phyloP scores from a whole-genome alignment of 2,888 invertebrate genomes.

The Spicauda simplicius region DNA sequence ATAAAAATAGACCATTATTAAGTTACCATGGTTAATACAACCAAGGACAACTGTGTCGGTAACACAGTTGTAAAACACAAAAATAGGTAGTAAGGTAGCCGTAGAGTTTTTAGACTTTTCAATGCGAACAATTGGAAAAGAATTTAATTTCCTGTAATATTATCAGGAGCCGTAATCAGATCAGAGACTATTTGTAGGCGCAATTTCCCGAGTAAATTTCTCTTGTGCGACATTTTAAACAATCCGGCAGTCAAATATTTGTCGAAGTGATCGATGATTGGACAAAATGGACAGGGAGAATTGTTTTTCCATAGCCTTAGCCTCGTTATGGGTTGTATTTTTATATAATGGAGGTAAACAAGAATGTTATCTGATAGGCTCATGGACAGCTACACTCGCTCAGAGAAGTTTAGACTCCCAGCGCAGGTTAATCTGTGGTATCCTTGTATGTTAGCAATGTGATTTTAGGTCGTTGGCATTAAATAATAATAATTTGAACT shows the following conservation, averaged over 20 bases:
- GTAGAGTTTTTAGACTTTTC: not conserved
- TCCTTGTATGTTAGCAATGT: too few relatives aligned
- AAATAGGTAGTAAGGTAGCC: too few relatives aligned
- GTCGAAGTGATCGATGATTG: slow-evolving; percentile 39
- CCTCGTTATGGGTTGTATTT: not conserved
- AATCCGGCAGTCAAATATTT: slow-evolving; percentile 41
- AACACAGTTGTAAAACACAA: too few relatives aligned
- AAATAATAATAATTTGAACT: too few relatives aligned
- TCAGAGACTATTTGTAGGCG: slow-evolving; percentile 40
- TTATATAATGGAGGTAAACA: not conserved
- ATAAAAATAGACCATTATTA: too few relatives aligned
- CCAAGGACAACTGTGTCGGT: too few relatives aligned
- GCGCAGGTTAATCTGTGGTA: too few relatives aligned
- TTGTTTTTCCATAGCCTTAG: slow-evolving; percentile 12
- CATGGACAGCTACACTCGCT: too few relatives aligned
- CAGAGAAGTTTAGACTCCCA: too few relatives aligned
- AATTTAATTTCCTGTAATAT: slow-evolving; percentile 32
- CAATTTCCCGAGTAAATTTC: slow-evolving; percentile 41
- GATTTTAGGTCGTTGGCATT: too few relatives aligned
- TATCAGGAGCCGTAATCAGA: slow-evolving; percentile 38
- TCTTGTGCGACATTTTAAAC: slow-evolving; percentile 40
- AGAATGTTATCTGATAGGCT: not conserved
- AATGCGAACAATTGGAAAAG: slow-evolving; percentile 23
- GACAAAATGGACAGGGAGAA: slow-evolving; percentile 31
- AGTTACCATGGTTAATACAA: too few relatives aligned